Base-by-base conservation (phyloP, 2,888 invertebrate species). In the Hirtodrosophila duncani region DNA sequence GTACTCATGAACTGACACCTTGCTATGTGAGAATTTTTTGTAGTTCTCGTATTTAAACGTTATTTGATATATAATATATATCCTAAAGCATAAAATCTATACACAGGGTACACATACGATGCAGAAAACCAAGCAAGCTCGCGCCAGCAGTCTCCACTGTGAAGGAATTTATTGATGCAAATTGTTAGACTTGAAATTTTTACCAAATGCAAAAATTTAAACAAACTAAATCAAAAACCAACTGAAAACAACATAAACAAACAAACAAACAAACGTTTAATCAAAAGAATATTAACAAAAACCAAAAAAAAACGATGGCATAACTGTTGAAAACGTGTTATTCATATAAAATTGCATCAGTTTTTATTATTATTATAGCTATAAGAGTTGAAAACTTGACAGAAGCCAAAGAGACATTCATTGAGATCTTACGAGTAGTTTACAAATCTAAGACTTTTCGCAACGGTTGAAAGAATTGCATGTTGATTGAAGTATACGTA, bases 151-250 rank as follows among this genome's bases (percentile, higher is more conserved):
- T 61, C 57, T 57, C 67, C 62, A 63, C 57, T n/a, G n/a, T n/a
- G n/a, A 74, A 70, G 82, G 79, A 82, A 83, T 80, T 82, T 83
- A 82, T 74, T 63, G 56, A 70, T 62, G 44, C 41, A 78, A 81
- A 83, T 59, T 61, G 72, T 82, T 83, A 83, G 82, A 83, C 81
- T 80, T 70, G 63, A 78, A 64, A 68, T 81, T 80, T 83, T 65
- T 81, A 81, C 63, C 46, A 80, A 65, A 41, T 48, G 61, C 49
- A 52, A 60, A 52, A 46, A 51, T 65, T 78, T 81, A 48, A 42
- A 14, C 31, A 45, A 44, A 49, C 33, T 16, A 29, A 48, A 13
- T 9, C 14, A 37, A 55, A 48, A 58, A 44, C 37, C 37, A 43
- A 23, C 33, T 10, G 13, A 18, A 21, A n/a, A 55, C 41, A 21